Conservation (phyloP, 2,888 invertebrate species). For the Sturmia bella region DNA sequence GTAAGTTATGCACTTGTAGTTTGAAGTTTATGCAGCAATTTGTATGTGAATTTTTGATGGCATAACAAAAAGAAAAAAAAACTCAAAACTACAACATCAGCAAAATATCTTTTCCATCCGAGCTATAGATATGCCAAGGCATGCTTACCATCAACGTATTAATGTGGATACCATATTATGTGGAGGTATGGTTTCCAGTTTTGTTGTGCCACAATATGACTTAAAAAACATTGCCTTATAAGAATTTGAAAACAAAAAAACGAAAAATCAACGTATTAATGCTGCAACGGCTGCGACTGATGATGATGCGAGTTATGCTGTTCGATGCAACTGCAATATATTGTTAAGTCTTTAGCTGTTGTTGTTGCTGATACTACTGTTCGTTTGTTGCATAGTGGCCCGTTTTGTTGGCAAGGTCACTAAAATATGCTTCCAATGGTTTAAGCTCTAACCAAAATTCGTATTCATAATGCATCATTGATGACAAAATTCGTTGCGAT, state of each 20-base stretch:
- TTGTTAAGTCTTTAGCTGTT: slow-evolving; percentile 38
- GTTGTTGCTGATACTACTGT: slow-evolving; percentile 34
- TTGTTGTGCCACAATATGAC: slow-evolving; percentile 40
- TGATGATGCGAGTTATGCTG: slow-evolving; percentile 34
- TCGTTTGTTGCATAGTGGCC: not conserved
- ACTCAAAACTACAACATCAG: slow-evolving; percentile 17
- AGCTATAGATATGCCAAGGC: slow-evolving; percentile 10
- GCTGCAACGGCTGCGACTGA: slow-evolving; percentile 34
- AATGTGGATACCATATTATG: slow-evolving; percentile 39
- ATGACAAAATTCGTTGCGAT: slow-evolving; percentile 68
- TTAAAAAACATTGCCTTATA: slow-evolving; percentile 54
- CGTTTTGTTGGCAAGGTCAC: slow-evolving; percentile 56
- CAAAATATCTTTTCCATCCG: slow-evolving; percentile 49
- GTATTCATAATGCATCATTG: slow-evolving; percentile 68
- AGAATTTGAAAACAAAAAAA: slow-evolving; percentile 38
- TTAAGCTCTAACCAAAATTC: slow-evolving; percentile 64
- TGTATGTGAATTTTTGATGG: slow-evolving; percentile 65
- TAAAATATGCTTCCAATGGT: slow-evolving; percentile 55
- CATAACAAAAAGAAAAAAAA: slow-evolving; percentile 28
- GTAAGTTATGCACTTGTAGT: slow-evolving; percentile 58
- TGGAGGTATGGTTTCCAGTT: slow-evolving; percentile 32
- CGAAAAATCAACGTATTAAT: slow-evolving; percentile 6
- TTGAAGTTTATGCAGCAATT: slow-evolving; percentile 56
- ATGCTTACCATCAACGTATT: slow-evolving; percentile 15
- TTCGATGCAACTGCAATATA: slow-evolving; percentile 18